Percentiles rank a stretch among this genome's conserved stretches.
Evolutionary conservation across 2,797 vertebrate species (phyloP).

Genomic region (Pseudomugil tenellus): DNA sequence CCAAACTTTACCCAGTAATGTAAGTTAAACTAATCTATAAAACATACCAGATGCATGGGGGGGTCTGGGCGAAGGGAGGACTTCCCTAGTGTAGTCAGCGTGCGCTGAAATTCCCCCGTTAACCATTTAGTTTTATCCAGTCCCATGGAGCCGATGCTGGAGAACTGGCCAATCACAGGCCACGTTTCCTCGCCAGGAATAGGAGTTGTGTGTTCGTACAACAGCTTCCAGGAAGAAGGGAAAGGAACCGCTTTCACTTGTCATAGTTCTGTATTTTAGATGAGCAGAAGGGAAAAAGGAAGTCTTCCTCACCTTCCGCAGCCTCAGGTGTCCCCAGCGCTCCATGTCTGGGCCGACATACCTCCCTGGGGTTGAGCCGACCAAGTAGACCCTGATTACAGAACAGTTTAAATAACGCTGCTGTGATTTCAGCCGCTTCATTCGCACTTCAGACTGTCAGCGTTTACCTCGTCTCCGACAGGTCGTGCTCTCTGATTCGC

Average conservation of each 20-base stretch:
- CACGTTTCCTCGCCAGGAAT: constrained; percentile 80
- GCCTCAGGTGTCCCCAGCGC: constrained; percentile 94
- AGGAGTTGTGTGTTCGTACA: constrained; percentile 79
- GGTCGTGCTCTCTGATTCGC: constrained; percentile 89
- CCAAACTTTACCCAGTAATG: not conserved
- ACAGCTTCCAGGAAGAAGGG: constrained; percentile 76
- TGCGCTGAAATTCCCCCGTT: constrained; percentile 91
- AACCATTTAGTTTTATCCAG: constrained; percentile 94
- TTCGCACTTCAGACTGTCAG: not conserved
- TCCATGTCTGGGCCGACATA: constrained; percentile 91
- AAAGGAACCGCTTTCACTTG: not conserved
- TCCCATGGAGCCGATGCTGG: constrained; percentile 97
- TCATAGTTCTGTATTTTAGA: not conserved
- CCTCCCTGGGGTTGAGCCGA: constrained; percentile 95
- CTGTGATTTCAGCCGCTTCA: not conserved
- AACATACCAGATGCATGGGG: constrained; percentile 88
- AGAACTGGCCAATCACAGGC: constrained; percentile 95
- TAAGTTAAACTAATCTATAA: not conserved
- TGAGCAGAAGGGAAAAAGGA: not conserved
- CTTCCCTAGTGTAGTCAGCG: constrained; percentile 83
- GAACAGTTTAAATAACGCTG: not conserved
- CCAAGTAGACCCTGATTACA: constrained; percentile 86
- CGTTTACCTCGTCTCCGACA: constrained; percentile 88
- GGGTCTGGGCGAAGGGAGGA: constrained; percentile 65
- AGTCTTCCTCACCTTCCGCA: constrained; percentile 88